Base-by-base conservation (phyloP, 2,113 vertebrate species). In the Cathartes aura region DNA sequence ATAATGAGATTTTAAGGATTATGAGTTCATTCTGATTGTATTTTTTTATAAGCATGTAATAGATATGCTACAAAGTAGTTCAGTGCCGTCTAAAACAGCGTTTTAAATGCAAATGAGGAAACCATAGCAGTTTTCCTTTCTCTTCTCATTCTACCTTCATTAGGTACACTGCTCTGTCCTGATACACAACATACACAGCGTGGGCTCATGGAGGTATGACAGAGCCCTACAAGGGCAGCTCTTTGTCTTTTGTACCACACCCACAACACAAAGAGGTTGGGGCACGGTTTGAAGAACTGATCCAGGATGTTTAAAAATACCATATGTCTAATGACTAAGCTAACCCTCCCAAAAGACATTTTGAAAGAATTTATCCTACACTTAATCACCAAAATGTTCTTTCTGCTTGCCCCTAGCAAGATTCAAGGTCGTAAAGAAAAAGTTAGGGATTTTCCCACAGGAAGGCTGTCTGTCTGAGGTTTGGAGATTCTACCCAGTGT, bases 281-380 rank as follows among this genome's bases (percentile, higher is more conserved):
- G 52, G 3, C 68, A 82, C 8, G 18, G 40, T 56, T 48, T 89
- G 91, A 95, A 84, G 87, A 84, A 32, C 45, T 87, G 73, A 95
- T 84, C 81, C 92, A 89, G 81, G 60, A 89, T 95, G 73, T 91
- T 75, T 95, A 62, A 94, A 96, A 97, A 87, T 89, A 84, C 64
- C 48, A 1, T 74, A 72, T 74, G 29, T 89, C 40, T 96, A 91
- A 89, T 84, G 80, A 91, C 83, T 92, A 67, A 91, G 63, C 36
- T 87, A 84, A 91, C 70, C 29, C 64, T 62, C 50, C 47, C 9
- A 64, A 94, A 92, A 97, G 52, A 75, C 2, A 15, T 75, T 88
- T 94, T 85, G 74, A 95, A 96, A 91, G 13, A 90, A 70, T 82
- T 89, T 89, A 56, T 79, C 74, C 59, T 68, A 67, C 27, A 32